Conservation (phyloP, 2,888 invertebrate species). For the Acleris emargana region DNA sequence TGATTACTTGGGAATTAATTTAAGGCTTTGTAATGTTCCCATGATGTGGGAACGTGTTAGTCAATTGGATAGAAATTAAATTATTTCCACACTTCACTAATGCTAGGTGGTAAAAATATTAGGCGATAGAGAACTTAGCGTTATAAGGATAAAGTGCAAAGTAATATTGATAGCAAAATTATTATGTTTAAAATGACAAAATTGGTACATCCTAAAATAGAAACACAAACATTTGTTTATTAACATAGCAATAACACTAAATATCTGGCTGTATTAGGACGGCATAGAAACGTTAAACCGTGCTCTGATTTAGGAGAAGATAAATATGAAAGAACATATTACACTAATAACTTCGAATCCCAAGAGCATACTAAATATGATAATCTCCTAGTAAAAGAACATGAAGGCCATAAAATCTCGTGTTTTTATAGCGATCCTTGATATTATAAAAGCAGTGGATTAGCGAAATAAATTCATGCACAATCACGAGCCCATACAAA, state of each 20-base stretch:
- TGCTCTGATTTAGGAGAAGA: constrained; percentile 27
- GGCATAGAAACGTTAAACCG: constrained; percentile 8
- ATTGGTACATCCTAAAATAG: constrained; percentile 5
- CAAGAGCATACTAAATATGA: constrained; percentile 39
- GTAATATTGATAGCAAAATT: too few relatives aligned
- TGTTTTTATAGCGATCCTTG: constrained; percentile 38
- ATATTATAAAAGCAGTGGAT: constrained; percentile 37
- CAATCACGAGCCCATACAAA: constrained; percentile 47
- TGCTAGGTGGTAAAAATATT: too few relatives aligned
- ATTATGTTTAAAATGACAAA: neutral
- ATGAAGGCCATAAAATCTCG: constrained; percentile 38
- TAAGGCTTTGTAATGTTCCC: constrained; percentile 11
- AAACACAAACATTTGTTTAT: constrained; percentile 8
- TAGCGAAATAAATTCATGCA: constrained; percentile 47
- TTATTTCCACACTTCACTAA: neutral
- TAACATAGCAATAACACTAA: constrained; percentile 8
- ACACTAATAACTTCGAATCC: constrained; percentile 33
- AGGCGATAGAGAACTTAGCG: too few relatives aligned
- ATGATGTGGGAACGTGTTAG: neutral
- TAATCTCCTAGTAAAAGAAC: constrained; percentile 40
- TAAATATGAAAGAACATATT: constrained; percentile 28
- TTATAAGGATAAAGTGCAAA: too few relatives aligned
- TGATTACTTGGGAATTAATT: constrained; percentile 50
- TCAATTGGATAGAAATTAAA: neutral
- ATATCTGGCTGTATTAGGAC: constrained; percentile 12